Conservation (phyloP, 2,888 invertebrate species). For the Acleris literana region DNA sequence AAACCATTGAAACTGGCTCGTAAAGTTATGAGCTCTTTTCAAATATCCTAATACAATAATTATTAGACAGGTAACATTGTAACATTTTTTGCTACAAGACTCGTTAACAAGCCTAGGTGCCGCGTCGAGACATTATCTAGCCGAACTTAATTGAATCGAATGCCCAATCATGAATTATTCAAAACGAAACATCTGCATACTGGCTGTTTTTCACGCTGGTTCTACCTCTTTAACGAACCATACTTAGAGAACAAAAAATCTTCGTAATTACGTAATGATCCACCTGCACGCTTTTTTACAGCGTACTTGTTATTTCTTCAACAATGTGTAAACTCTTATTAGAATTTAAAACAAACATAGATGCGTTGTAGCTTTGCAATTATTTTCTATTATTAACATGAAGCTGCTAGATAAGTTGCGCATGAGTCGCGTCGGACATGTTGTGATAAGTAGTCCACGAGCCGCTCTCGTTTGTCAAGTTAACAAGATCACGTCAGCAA, state of each 20-base stretch:
- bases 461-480: no score
- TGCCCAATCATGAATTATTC: conserved; percentile 40
- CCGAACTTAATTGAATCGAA: conserved; percentile 37
- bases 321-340: neutral
- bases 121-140: conserved; percentile 44
- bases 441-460: no score
- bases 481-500: no score
- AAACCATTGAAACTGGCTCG: conserved; percentile 37
- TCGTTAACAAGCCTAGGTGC: conserved; percentile 43
- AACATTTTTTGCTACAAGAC: conserved; percentile 29
- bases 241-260: conserved; percentile 10
- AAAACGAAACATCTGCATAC: conserved; percentile 28
- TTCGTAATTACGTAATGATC: conserved; percentile 28
- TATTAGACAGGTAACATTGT: conserved; percentile 16
- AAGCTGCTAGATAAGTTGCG: no score
- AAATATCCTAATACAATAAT: conserved; percentile 28
- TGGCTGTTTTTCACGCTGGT: conserved; percentile 28
- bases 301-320: conserved; percentile 7
- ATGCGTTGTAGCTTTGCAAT: no score
- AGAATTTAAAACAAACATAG: neutral
- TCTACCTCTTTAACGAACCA: conserved; percentile 26
- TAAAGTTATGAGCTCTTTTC: conserved; percentile 36
- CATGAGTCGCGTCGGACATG: no score
- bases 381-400: no score
- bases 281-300: conserved; percentile 16